Percentiles rank a stretch among this genome's conserved stretches.
Conservation (phyloP, 2,888 invertebrate genomes). For the Lasioglossum lativentre region DNA sequence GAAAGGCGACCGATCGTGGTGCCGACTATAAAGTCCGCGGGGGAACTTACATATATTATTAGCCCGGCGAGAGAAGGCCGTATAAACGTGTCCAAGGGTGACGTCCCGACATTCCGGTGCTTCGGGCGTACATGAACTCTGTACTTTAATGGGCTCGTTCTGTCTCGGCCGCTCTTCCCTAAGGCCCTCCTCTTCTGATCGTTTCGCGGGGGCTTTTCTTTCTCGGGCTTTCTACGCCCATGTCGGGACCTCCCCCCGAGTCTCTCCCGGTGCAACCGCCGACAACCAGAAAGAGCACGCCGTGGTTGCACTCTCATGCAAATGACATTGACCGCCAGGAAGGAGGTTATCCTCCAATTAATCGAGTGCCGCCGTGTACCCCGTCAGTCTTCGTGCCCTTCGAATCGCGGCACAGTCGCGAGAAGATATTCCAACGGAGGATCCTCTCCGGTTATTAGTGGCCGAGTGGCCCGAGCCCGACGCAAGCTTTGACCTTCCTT, state of each 20-base stretch:
- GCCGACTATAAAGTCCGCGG: slow-evolving; percentile 61
- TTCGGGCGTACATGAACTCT: slow-evolving; percentile 70
- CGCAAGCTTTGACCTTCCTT: slow-evolving; percentile 43
- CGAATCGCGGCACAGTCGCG: slow-evolving; percentile 60
- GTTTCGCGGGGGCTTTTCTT: slow-evolving; percentile 25
- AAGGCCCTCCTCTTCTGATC: slow-evolving; percentile 19
- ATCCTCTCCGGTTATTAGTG: slow-evolving; percentile 58
- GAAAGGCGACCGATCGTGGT: slow-evolving; percentile 50
- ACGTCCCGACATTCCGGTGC: slow-evolving; percentile 68
- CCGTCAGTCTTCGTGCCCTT: slow-evolving; percentile 64
- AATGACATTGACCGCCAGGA: slow-evolving; percentile 74
- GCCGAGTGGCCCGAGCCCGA: not conserved
- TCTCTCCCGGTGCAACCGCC: slow-evolving; percentile 1
- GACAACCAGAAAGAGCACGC: slow-evolving; percentile 6
- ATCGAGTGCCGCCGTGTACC: slow-evolving; percentile 68
- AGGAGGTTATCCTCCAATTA: slow-evolving; percentile 76
- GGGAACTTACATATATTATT: slow-evolving; percentile 68
- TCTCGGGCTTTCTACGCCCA: slow-evolving; percentile 28
- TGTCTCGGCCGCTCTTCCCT: slow-evolving; percentile 29
- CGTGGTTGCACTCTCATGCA: slow-evolving; percentile 59
- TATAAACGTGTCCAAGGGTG: slow-evolving; percentile 69
- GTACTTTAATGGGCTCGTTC: slow-evolving; percentile 70
- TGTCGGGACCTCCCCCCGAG: slow-evolving; percentile 10
- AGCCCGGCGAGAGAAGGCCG: slow-evolving; percentile 55
- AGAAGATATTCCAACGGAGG: slow-evolving; percentile 43